Evolutionary conservation across 2,888 invertebrate species (phyloP).

Genomic region (Lasioglossum villosulum): DNA sequence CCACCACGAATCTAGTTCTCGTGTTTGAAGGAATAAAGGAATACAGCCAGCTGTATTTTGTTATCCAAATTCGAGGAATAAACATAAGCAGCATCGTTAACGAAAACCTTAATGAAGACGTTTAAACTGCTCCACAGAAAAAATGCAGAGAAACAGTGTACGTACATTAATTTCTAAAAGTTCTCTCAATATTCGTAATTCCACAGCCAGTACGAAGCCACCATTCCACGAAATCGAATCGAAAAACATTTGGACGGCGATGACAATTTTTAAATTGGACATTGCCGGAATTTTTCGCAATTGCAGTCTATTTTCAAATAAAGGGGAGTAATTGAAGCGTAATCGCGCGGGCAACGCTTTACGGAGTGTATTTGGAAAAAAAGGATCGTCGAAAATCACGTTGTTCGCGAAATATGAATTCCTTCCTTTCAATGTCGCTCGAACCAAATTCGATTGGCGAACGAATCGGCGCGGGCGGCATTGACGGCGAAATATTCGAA

Average conservation of each 20-base stretch:
- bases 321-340: neutral
- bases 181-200: neutral
- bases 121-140: neutral
- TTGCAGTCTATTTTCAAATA: neutral
- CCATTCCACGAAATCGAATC: neutral
- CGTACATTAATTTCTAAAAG: neutral
- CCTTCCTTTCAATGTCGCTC: slow-evolving; percentile 42
- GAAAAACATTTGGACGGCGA: neutral
- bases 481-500: slow-evolving; percentile 75
- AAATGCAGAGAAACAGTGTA: neutral
- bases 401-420: slow-evolving; percentile 55
- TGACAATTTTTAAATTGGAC: neutral
- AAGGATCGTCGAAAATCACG: slow-evolving; percentile 37
- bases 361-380: slow-evolving; percentile 28
- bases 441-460: slow-evolving; percentile 67
- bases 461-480: slow-evolving; percentile 61
- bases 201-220: neutral
- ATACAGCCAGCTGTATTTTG: no score
- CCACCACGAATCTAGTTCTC: slow-evolving; percentile 47
- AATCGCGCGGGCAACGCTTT: slow-evolving; percentile 1
- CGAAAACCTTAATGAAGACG: neutral
- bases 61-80: slow-evolving; percentile 11
- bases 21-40: neutral
- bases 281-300: neutral
- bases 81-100: neutral